Conservation (phyloP, 2,113 vertebrate species). For the Rhinoderma darwinii region DNA sequence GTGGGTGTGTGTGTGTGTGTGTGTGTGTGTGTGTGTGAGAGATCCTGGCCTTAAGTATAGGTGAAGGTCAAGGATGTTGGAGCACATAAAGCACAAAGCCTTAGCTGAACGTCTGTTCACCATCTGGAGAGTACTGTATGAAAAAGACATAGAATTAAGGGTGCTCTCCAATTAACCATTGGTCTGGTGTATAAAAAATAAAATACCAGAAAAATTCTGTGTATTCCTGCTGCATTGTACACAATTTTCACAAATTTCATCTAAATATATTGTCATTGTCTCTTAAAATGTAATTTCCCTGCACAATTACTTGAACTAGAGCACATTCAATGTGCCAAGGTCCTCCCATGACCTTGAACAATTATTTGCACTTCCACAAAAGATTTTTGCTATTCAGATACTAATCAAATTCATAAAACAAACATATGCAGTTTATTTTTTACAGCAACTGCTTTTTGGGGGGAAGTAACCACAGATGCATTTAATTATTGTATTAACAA, state of each 20-base stretch:
- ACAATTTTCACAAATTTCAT: neutral
- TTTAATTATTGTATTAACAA: neutral
- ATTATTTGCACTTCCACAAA: neutral
- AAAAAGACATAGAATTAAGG: neutral
- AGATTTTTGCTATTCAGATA: slow-evolving; percentile 9
- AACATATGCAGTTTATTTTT: neutral
- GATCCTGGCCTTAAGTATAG: too few species aligned
- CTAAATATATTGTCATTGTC: neutral
- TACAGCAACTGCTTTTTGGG: neutral
- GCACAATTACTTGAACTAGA: neutral
- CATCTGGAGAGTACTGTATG: neutral
- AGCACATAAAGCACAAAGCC: neutral
- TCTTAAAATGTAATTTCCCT: neutral
- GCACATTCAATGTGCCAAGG: slow-evolving; percentile 6
- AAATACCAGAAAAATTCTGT: too few species aligned
- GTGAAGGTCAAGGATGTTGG: neutral
- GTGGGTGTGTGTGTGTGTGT: too few species aligned
- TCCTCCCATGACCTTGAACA: neutral
- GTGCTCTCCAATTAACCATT: neutral
- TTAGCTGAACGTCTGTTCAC: neutral
- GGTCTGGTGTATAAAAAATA: neutral
- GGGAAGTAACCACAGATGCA: neutral
- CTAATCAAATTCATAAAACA: neutral
- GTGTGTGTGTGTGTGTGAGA: too few species aligned
- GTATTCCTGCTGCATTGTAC: neutral